phyloP scores from a whole-genome alignment of 1,140 invertebrate species.

The Planococcus citri region DNA sequence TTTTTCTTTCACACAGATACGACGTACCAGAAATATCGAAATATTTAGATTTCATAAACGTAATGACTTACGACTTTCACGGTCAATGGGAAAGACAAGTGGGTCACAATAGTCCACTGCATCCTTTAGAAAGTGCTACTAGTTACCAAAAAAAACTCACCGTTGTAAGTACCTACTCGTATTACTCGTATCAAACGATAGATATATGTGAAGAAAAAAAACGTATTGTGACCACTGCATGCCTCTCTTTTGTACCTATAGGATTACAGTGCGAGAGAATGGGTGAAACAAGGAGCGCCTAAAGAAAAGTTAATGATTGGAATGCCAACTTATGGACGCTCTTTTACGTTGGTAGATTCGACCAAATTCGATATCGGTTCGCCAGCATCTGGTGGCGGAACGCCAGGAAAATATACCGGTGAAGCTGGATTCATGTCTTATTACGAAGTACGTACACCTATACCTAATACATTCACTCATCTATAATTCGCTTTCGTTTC shows the following conservation, averaged over 20 bases:
- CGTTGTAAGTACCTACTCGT: conserved; percentile 52
- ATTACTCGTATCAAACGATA: not conserved
- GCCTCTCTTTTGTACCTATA: conserved; percentile 34
- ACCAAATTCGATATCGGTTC: conserved; percentile 86
- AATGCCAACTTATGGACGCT: conserved; percentile 87
- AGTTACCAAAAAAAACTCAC: conserved; percentile 83
- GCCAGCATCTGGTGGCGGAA: conserved; percentile 72
- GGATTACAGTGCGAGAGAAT: conserved; percentile 83
- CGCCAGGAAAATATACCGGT: conserved; percentile 68
- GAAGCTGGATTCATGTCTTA: conserved; percentile 86
- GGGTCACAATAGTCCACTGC: conserved; percentile 83
- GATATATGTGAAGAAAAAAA: too few species aligned
- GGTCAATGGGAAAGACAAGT: conserved; percentile 85
- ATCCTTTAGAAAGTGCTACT: conserved; percentile 73
- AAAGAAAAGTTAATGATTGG: conserved; percentile 91
- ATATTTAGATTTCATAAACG: conserved; percentile 85
- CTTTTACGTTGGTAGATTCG: conserved; percentile 81
- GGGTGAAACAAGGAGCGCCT: conserved; percentile 86
- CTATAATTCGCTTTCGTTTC: not conserved
- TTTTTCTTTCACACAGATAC: too few species aligned
- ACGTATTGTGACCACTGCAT: too few species aligned
- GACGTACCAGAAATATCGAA: conserved; percentile 88
- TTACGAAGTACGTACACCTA: conserved; percentile 65
- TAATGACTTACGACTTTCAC: conserved; percentile 93
- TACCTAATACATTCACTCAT: not conserved